phyloP scores from a whole-genome alignment of 1,140 invertebrate genomes.

The Cotesia vestalis region DNA sequence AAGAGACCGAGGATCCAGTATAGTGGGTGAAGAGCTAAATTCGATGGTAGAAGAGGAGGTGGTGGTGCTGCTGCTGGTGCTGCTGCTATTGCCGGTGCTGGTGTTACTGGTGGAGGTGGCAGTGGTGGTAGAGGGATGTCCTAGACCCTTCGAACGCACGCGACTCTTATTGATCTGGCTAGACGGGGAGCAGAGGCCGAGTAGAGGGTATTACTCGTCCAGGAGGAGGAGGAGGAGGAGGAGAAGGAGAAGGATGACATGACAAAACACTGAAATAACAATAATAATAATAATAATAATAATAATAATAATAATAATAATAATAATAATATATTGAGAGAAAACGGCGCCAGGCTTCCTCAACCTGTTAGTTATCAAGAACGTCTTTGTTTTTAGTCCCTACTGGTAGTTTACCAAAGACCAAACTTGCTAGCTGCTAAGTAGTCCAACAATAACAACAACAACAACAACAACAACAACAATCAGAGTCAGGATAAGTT shows the following conservation, averaged over 20 bases:
- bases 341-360: constrained; percentile 41
- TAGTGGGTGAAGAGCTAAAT: not conserved
- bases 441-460: too few relatives aligned
- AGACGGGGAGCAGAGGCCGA: constrained; percentile 25
- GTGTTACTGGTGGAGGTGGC: too few relatives aligned
- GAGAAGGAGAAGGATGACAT: constrained; percentile 23
- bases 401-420: constrained; percentile 18
- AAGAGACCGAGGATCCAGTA: not conserved
- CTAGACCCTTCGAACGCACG: constrained; percentile 56
- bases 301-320: constrained; percentile 25
- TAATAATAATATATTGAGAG: constrained; percentile 12
- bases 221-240: too few relatives aligned
- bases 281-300: constrained; percentile 10
- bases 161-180: constrained; percentile 58
- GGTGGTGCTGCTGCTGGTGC: too few relatives aligned
- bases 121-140: constrained; percentile 31
- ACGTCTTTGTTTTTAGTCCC: constrained; percentile 41
- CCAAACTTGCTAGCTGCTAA: not conserved
- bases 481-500: not conserved
- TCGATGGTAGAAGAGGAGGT: not conserved
- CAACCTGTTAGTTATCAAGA: constrained; percentile 16
- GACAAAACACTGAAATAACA: constrained; percentile 31
- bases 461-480: too few relatives aligned
- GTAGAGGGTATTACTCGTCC: too few relatives aligned
- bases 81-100: too few relatives aligned